Conservation (phyloP, 2,888 invertebrate genomes). For the Dusona sp. region DNA sequence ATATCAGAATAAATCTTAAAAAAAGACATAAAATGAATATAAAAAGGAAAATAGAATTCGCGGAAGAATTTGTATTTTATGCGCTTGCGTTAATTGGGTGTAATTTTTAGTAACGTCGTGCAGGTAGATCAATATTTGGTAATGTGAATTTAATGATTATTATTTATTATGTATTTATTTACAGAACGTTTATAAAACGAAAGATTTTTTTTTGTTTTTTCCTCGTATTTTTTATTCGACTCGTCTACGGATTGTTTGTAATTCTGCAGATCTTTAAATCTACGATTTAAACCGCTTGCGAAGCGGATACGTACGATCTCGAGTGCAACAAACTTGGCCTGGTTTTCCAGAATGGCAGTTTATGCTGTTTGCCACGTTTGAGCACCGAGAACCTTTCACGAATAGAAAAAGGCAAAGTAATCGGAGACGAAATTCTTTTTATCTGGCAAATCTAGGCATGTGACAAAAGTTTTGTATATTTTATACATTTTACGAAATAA, state of each 20-base stretch:
- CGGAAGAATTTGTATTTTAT: background rate
- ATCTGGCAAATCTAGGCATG: background rate
- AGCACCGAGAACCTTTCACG: constrained; percentile 31
- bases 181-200: constrained; percentile 31
- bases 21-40: background rate
- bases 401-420: constrained; percentile 12
- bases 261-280: constrained; percentile 37
- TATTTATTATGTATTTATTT: background rate
- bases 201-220: constrained; percentile 6
- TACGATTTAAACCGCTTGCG: constrained; percentile 46
- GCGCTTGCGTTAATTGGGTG: background rate
- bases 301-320: constrained; percentile 60
- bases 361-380: constrained; percentile 29
- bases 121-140: background rate
- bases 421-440: constrained; percentile 10
- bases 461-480: background rate
- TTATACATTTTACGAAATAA: background rate
- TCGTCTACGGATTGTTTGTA: constrained; percentile 39
- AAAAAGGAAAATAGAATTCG: background rate
- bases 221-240: background rate
- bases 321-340: constrained; percentile 53
- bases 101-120: background rate
- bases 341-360: constrained; percentile 45
- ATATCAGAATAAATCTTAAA: background rate
- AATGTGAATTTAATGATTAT: background rate